Evolutionary conservation across 2,797 vertebrate species (phyloP), one percentile per base, ranked within the genome.

Genomic region (Cynodonichthys magdalenae): DNA sequence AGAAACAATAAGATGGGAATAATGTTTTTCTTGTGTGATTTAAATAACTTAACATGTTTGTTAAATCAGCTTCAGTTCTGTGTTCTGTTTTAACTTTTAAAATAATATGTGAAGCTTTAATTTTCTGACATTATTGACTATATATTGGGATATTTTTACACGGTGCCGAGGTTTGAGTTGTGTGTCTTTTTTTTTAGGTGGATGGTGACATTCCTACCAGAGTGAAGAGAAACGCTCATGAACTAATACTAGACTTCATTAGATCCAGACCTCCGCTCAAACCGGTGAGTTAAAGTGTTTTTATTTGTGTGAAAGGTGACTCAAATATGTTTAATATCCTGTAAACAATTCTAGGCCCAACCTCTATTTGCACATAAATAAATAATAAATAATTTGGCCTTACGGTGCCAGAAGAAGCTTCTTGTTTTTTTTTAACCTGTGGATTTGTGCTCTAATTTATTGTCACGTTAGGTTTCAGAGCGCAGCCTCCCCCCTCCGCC

Each of bases 221-320:
- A 60, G 95, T 98, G 63, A 97, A 97, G 90, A 96, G 94, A 67
- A 95, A 95, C 0, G 97, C 97, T 10, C 96, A 98, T 0, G 97
- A 98, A 42, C 80, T 98, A 53, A 99, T 99, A 17, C 87, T 99
- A 5, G 97, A 99, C 56, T 98, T 98, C 83, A 99, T 98, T 80
- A 93, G 97, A 65, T 99, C 97, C 0, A 92, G 97, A 64, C 97
- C 97, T 1, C 97, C 97, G 0, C 92, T 99, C 29, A 98, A 96
- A 90, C 96, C 97, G 74, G 97, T 97, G 72, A 94, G 87, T 68
- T 39, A 39, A 39, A 39, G 36, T 10, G 11, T 10, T 3, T 10
- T 12, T 39, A 11, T 39, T 12, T 3, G 11, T 39, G 1, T 4
- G 1, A 0, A 10, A 39, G 5, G 29, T 31, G 29, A 27, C 19